Evolutionary conservation across 2,797 vertebrate species (phyloP).

Genomic region (Tapirus indicus): DNA sequence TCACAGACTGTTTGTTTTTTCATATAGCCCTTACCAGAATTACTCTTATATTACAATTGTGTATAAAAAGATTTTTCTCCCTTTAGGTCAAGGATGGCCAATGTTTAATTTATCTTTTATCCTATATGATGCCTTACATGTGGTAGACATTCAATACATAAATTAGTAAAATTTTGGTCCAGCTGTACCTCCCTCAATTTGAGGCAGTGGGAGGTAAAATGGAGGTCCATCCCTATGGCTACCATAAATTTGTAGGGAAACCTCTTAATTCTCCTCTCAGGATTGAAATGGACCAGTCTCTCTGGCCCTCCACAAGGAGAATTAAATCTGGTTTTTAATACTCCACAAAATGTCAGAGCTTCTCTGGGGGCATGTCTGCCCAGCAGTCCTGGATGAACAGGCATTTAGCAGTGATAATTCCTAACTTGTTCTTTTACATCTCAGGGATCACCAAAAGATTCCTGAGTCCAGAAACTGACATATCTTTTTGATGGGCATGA

Average conservation of each 20-base stretch:
- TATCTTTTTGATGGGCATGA: background rate
- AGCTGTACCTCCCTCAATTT: background rate
- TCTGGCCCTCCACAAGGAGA: background rate
- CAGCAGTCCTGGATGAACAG: background rate
- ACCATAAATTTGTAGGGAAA: background rate
- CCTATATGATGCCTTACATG: background rate
- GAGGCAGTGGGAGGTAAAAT: background rate
- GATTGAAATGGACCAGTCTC: background rate
- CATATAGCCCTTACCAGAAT: background rate
- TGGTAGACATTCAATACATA: background rate
- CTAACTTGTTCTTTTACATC: constrained; percentile 7
- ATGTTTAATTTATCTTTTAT: constrained; percentile 33
- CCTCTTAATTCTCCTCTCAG: background rate
- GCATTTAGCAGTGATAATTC: background rate
- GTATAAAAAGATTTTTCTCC: background rate
- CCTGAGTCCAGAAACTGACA: background rate
- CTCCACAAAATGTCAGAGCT: background rate
- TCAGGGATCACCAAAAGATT: background rate
- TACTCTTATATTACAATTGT: background rate
- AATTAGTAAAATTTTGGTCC: background rate
- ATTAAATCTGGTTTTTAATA: constrained; percentile 2
- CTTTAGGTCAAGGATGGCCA: background rate
- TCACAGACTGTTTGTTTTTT: background rate
- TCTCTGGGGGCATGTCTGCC: background rate
- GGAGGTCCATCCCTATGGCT: background rate